Evolutionary conservation across 2,113 vertebrate genomes (phyloP), one percentile per base, ranked within the genome.

Genomic region (Elephantulus edwardii): DNA sequence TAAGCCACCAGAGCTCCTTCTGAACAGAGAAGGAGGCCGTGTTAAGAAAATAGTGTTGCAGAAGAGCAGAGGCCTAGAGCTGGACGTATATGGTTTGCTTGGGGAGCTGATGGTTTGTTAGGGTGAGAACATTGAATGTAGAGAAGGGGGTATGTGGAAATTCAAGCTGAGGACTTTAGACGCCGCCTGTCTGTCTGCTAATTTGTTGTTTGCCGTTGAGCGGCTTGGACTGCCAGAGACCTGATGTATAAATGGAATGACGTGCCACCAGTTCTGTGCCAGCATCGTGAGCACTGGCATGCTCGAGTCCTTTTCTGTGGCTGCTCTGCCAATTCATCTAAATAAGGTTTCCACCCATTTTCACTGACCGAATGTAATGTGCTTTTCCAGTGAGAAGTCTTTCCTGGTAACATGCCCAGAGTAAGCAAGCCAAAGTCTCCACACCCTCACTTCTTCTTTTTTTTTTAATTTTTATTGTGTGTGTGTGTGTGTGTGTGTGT

Each of bases 21-120:
- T 89, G 86, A 6, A 91, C 81, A 44, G 50, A 79, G 35, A 77
- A 90, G 54, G 52, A 56, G 56, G 42, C 38, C 52, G 52, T 79
- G 68, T 42, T 93, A 54, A 52, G 46, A 72, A 33, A 76, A 66
- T 70, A 91, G 13, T 3, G 1, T 81, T 78, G 72, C 20, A 44
- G 52, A 90, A 76, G 33, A 77, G n/a, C 79, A 56, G 19, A 90
- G 76, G 68, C 19, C 24, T 74, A 19, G 66, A 75, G 35, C 8
- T 38, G 26, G 62, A 42, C 30, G 68, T 30, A 1, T 0, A 1
- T n/a, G 74, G 44, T 62, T 64, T 68, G 8, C 84, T 56, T 6
- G 26, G 62, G 77, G 35, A 12, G 28, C 86, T 28, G 26, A 1
- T 46, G 9, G 19, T 35, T 58, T 44, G n/a, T 38, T 16, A 13